Evolutionary conservation across 1,140 invertebrate species (phyloP).

Genomic region (Asobara japonica): DNA sequence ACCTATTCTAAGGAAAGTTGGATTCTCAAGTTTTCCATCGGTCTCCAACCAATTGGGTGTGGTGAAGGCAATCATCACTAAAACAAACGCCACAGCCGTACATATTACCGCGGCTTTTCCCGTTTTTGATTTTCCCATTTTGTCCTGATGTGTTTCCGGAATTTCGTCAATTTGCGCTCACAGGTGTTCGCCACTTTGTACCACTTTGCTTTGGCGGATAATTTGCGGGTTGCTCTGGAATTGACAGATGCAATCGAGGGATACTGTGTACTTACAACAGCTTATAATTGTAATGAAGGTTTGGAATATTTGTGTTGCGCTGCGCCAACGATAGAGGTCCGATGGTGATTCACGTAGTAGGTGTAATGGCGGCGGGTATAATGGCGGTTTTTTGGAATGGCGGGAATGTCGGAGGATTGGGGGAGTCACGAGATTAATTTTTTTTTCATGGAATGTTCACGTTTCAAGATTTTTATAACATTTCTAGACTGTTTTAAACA

Average conservation of each 20-base stretch:
- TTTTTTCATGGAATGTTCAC: too few relatives aligned
- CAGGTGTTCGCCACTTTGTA: neutral
- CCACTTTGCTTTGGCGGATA: neutral
- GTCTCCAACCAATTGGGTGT: conserved; percentile 94
- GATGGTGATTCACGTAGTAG: neutral
- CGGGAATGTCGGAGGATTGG: too few relatives aligned
- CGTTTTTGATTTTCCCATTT: conserved; percentile 72
- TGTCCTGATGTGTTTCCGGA: neutral
- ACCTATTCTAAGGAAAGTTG: conserved; percentile 86
- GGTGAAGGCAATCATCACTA: conserved; percentile 87
- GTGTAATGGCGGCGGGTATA: neutral
- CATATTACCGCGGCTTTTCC: conserved; percentile 76
- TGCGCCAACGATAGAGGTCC: neutral
- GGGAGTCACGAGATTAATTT: too few relatives aligned
- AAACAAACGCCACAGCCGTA: conserved; percentile 75
- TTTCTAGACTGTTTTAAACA: too few relatives aligned
- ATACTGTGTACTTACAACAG: neutral
- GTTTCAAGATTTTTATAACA: too few relatives aligned
- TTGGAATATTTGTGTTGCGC: neutral
- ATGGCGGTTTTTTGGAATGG: neutral
- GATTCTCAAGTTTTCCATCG: conserved; percentile 80
- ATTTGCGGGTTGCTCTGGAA: neutral
- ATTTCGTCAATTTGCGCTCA: neutral
- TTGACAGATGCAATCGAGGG: too few relatives aligned
- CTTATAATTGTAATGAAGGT: neutral